Evolutionary conservation across 2,797 vertebrate species (phyloP).

Genomic region (Leptodactylus fallax): DNA sequence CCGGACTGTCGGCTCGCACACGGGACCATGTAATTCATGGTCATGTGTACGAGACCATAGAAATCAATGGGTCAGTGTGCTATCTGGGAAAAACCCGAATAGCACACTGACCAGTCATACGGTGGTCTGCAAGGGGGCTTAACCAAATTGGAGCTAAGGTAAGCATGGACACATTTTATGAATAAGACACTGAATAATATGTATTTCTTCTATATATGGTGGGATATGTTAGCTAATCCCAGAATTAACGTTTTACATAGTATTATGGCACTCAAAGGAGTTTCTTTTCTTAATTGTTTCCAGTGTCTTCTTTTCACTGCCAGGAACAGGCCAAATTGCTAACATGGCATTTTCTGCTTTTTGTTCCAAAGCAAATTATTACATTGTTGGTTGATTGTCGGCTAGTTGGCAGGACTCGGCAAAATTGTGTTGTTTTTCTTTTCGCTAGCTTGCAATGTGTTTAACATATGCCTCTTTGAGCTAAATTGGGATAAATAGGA

Average conservation of each 20-base stretch:
- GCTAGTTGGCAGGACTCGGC: slow-evolving; percentile 37
- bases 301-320: slow-evolving; percentile 1
- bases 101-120: no score
- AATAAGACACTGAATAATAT: neutral
- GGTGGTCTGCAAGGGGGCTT: no score
- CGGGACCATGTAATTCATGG: no score
- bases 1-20: no score
- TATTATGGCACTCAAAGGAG: neutral
- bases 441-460: slow-evolving; percentile 52
- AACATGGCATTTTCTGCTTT: slow-evolving; percentile 40
- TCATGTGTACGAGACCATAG: no score
- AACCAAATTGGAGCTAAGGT: no score
- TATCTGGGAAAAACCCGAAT: no score
- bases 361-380: slow-evolving; percentile 44
- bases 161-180: no score
- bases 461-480: slow-evolving; percentile 49
- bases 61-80: no score
- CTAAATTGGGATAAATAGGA: slow-evolving; percentile 47
- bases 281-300: slow-evolving; percentile 41
- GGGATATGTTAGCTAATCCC: neutral
- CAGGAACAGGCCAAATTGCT: neutral
- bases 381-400: slow-evolving; percentile 34
- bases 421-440: slow-evolving; percentile 43
- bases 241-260: neutral
- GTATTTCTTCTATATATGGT: neutral